Base-by-base conservation (phyloP, 1,140 invertebrate genomes). In the Littorina saxatilis region DNA sequence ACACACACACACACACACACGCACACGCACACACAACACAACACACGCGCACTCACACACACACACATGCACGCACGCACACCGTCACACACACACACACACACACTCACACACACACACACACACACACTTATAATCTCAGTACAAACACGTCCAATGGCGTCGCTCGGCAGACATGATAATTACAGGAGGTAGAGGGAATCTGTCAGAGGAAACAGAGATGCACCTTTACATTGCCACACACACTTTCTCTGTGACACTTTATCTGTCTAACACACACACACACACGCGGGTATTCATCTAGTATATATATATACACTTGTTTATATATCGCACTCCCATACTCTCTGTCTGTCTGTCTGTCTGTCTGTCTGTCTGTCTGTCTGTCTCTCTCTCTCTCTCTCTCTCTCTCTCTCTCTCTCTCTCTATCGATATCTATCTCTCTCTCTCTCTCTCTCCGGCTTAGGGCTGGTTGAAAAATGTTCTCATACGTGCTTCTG, bases 31-130 rank as follows among this genome's bases (percentile, higher is more conserved):
- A 32, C 27, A 63, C n/a, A 32, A 5, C 2, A 27, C 5, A 23
- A 35, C 61, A 35, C 61, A 63, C 61, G 2, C 61, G 32, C 27
- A 32, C 61, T 32, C 27, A 63, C 61, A 63, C 61, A 63, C 61
- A 63, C 61, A 63, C 61, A 63, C 61, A 63, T 7, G 32, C 61
- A 63, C 7, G 27, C 61, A 63, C 27, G 15, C 61, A 63, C 61
- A 63, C 61, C 27, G n/a, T 5, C 61, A 63, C 23, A 27, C 61
- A 63, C n/a, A 32, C n/a, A 32, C 27, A 63, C 61, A 63, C 61
- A 63, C 61, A 63, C 61, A 63, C 61, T 29, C 61, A 63, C 61
- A 63, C 61, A 63, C 61, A 63, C 61, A 63, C 23, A 63, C 61
- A 63, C 27, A 63, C 61, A 63, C 27, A 63, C n/a, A 32, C 27